phyloP scores from a whole-genome alignment of 2,113 vertebrate species.

The Loxodonta africana region DNA sequence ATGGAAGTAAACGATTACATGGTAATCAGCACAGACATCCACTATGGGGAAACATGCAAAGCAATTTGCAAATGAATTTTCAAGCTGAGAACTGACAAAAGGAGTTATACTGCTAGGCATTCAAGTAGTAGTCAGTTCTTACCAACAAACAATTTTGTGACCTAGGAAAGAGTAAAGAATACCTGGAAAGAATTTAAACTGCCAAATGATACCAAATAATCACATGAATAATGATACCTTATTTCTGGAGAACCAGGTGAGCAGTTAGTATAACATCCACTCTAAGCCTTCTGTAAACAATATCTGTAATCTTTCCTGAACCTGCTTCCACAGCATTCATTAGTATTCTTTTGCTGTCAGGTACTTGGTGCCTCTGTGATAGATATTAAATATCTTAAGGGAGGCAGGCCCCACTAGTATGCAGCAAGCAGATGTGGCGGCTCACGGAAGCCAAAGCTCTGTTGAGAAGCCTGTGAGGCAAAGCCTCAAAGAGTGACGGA shows the following conservation, averaged over 20 bases:
- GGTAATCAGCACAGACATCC: constrained; percentile 65
- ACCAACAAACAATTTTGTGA: background rate
- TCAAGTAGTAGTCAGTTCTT: constrained; percentile 41
- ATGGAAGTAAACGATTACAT: constrained; percentile 30
- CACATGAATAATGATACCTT: constrained; percentile 55
- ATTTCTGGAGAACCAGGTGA: constrained; percentile 32
- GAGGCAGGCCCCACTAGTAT: background rate
- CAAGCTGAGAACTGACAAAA: constrained; percentile 55
- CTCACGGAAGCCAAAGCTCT: background rate
- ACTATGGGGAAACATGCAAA: background rate
- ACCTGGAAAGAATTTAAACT: constrained; percentile 46
- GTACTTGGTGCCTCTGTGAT: constrained; percentile 53
- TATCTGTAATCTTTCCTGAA: constrained; percentile 67
- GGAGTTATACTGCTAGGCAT: background rate
- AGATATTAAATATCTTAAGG: constrained; percentile 51
- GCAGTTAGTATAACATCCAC: constrained; percentile 45
- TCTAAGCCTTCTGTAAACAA: constrained; percentile 72
- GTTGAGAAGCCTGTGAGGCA: background rate
- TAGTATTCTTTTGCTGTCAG: constrained; percentile 59
- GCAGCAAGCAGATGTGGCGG: background rate
- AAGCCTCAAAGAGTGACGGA: constrained; percentile 23
- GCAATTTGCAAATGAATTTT: constrained; percentile 73
- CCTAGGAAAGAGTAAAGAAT: constrained; percentile 35
- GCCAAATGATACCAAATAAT: constrained; percentile 38
- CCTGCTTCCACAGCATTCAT: constrained; percentile 36